Conservation (phyloP, 2,797 vertebrate species). For the Anguilla marmorata region DNA sequence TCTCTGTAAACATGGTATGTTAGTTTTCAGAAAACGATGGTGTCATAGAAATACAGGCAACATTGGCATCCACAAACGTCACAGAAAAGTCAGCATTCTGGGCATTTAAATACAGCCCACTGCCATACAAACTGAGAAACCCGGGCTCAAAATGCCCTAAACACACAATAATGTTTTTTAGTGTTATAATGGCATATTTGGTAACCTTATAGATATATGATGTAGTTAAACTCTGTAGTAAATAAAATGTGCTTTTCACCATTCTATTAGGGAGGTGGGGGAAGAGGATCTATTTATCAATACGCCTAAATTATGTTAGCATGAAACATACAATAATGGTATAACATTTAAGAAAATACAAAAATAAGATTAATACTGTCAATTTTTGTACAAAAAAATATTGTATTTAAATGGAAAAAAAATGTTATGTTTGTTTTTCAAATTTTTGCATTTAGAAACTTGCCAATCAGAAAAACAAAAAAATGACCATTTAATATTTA, state of each 20-base stretch:
- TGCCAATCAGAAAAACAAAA: constrained; percentile 74
- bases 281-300: constrained; percentile 76
- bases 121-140: constrained; percentile 77
- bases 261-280: constrained; percentile 70
- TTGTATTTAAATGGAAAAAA: constrained; percentile 78
- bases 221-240: constrained; percentile 85
- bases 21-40: constrained; percentile 87
- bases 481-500: constrained; percentile 80
- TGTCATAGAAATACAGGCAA: constrained; percentile 95
- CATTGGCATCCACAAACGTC: constrained; percentile 90
- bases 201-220: constrained; percentile 87
- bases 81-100: constrained; percentile 84
- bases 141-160: constrained; percentile 72
- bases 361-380: constrained; percentile 99
- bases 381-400: constrained; percentile 98
- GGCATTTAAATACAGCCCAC: constrained; percentile 81
- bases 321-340: constrained; percentile 93
- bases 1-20: constrained; percentile 98
- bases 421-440: constrained; percentile 69
- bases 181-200: constrained; percentile 89
- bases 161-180: constrained; percentile 74
- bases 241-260: constrained; percentile 87
- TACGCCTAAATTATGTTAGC: constrained; percentile 88
- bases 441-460: constrained; percentile 78
- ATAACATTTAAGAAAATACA: constrained; percentile 99